These are phyloP conservation scores for Casuarius casuarius DNA, from an alignment of 2,113 vertebrate species.

Conservation along the genomic window DNA sequence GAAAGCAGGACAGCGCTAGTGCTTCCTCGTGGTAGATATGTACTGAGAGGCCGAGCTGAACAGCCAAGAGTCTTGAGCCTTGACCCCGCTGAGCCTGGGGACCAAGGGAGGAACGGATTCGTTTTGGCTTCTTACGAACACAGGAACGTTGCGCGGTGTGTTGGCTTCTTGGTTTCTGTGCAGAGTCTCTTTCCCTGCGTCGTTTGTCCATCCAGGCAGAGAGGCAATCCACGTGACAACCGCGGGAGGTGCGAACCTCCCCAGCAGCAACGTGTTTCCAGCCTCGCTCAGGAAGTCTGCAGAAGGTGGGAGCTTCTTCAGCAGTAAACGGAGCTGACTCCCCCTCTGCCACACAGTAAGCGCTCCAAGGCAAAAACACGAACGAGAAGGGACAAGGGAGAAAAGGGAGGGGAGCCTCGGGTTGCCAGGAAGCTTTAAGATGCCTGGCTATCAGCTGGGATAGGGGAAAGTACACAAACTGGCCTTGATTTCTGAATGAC, in stretches of 20 bases:
- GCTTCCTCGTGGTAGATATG: not conserved
- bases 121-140: not conserved
- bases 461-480: slow-evolving; percentile 4
- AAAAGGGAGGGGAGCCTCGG: not conserved
- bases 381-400: not conserved
- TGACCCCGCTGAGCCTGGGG: not conserved
- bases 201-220: not conserved
- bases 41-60: not conserved
- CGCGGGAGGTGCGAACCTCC: not conserved
- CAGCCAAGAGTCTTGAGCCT: not conserved
- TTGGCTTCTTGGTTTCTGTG: not conserved
- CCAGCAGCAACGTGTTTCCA: not conserved
- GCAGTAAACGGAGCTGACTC: not conserved
- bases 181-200: not conserved
- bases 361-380: not conserved
- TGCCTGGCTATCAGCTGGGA: slow-evolving; percentile 27
- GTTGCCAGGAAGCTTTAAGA: not conserved
- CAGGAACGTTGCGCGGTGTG: not conserved
- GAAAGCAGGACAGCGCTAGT: not conserved
- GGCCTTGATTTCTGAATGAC: slow-evolving; percentile 41
- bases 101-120: not conserved
- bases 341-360: not conserved
- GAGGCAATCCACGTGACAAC: not conserved
- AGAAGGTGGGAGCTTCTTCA: not conserved
- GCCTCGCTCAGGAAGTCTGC: not conserved